Evolutionary conservation across 2,888 invertebrate species (phyloP).

Genomic region (Cosmopolites sordidus): DNA sequence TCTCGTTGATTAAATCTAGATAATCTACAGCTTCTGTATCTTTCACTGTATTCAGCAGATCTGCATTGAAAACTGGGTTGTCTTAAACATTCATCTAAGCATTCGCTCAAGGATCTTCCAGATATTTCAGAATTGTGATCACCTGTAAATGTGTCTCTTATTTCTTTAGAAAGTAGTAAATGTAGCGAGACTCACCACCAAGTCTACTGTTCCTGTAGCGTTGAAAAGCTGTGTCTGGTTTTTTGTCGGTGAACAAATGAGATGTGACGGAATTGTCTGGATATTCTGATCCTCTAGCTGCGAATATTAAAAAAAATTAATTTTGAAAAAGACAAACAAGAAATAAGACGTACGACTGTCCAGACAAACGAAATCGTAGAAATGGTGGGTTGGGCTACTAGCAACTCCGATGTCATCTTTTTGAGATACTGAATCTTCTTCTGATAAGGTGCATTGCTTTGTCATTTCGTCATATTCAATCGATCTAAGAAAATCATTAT

Average conservation of each 20-base stretch:
- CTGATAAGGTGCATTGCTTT: slow-evolving; percentile 81
- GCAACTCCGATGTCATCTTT: slow-evolving; percentile 83
- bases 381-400: slow-evolving; percentile 79
- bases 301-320: slow-evolving; percentile 39
- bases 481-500: slow-evolving; percentile 58
- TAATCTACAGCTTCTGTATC: slow-evolving; percentile 77
- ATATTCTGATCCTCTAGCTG: slow-evolving; percentile 84
- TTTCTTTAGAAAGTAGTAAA: too few species aligned
- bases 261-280: slow-evolving; percentile 83
- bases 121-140: slow-evolving; percentile 88
- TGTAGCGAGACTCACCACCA: slow-evolving; percentile 60
- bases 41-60: slow-evolving; percentile 83
- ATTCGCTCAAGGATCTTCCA: slow-evolving; percentile 79
- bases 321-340: slow-evolving; percentile 1
- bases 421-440: slow-evolving; percentile 86
- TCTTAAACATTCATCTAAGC: slow-evolving; percentile 82
- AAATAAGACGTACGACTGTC: slow-evolving; percentile 91
- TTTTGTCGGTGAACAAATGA: slow-evolving; percentile 72
- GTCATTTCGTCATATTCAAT: slow-evolving; percentile 86
- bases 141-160: slow-evolving; percentile 46
- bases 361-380: slow-evolving; percentile 83
- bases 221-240: slow-evolving; percentile 86
- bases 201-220: slow-evolving; percentile 80
- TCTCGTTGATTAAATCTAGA: slow-evolving; percentile 84
- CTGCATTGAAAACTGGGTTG: slow-evolving; percentile 88